Percentiles rank a stretch among this genome's conserved stretches.
Evolutionary conservation across 2,113 vertebrate species (phyloP).

Genomic region (Pseudorhombus dupliciocellatus): DNA sequence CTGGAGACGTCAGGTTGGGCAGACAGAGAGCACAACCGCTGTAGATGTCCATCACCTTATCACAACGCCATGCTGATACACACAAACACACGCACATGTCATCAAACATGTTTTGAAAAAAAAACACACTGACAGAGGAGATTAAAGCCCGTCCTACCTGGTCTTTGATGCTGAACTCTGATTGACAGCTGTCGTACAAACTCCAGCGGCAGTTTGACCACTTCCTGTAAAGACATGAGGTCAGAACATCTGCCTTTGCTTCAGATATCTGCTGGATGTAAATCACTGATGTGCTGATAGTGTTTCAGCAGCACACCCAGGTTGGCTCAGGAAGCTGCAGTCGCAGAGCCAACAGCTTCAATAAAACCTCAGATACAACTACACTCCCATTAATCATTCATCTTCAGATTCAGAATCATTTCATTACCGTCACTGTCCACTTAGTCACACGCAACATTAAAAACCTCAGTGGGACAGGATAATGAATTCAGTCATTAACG

Average conservation of each 20-base stretch:
- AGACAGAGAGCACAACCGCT: constrained; percentile 96
- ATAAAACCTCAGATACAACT: neutral
- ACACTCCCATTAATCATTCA: neutral
- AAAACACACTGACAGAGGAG: neutral
- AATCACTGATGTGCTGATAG: neutral
- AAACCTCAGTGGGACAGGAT: neutral
- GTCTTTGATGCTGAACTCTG: constrained; percentile 93
- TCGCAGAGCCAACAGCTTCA: neutral
- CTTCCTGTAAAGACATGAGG: constrained; percentile 83
- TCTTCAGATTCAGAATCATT: neutral
- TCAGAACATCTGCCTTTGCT: neutral
- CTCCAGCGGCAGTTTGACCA: constrained; percentile 93
- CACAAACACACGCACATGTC: neutral
- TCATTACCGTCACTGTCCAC: neutral
- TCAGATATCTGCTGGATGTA: neutral
- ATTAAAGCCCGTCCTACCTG: constrained; percentile 81
- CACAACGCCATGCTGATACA: constrained; percentile 89
- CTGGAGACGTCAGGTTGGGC: constrained; percentile 91
- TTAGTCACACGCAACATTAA: neutral
- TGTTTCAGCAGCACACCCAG: too few species aligned
- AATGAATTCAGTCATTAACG: neutral
- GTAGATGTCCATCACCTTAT: constrained; percentile 95
- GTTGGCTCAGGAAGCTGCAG: neutral
- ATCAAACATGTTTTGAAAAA: neutral
- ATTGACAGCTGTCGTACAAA: constrained; percentile 94